These are phyloP conservation scores for Itoplectis maculator DNA, from an alignment of 2,888 invertebrate genomes.

Conservation along the genomic window DNA sequence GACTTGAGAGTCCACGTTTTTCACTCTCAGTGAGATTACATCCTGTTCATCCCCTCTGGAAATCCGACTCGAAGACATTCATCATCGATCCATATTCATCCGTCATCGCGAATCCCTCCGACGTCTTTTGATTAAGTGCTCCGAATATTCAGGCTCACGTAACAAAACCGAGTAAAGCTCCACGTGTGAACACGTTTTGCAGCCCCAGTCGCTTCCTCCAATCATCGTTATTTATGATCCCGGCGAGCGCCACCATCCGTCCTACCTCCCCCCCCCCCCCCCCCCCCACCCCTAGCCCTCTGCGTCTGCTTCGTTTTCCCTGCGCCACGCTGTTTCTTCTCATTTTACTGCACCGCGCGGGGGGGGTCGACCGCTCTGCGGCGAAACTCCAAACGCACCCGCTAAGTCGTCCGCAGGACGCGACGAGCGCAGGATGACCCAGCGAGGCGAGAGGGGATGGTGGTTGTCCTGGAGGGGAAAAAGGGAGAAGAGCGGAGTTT, in stretches of 20 bases:
- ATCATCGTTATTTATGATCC: slow-evolving; percentile 50
- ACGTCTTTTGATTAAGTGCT: neutral
- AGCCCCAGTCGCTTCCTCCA: slow-evolving; percentile 3
- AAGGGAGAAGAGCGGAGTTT: slow-evolving; percentile 51
- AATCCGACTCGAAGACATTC: no score
- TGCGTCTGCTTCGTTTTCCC: slow-evolving; percentile 6
- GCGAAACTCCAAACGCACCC: slow-evolving; percentile 33
- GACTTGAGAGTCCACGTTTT: no score
- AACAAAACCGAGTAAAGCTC: slow-evolving; percentile 7
- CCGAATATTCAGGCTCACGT: neutral
- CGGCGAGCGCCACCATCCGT: no score
- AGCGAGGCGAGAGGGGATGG: slow-evolving; percentile 1
- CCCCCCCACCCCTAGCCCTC: neutral
- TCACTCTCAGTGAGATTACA: no score
- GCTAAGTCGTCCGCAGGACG: slow-evolving; percentile 36
- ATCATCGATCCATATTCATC: no score
- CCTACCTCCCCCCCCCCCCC: no score
- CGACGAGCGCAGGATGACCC: slow-evolving; percentile 24
- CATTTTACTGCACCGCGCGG: slow-evolving; percentile 46
- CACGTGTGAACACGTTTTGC: neutral
- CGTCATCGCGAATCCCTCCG: neutral
- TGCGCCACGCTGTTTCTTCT: slow-evolving; percentile 27
- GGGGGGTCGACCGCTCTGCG: slow-evolving; percentile 23
- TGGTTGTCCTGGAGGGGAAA: neutral
- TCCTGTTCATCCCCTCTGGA: no score